Conservation (phyloP, 2,888 invertebrate species). For the Xestia sexstrigata region DNA sequence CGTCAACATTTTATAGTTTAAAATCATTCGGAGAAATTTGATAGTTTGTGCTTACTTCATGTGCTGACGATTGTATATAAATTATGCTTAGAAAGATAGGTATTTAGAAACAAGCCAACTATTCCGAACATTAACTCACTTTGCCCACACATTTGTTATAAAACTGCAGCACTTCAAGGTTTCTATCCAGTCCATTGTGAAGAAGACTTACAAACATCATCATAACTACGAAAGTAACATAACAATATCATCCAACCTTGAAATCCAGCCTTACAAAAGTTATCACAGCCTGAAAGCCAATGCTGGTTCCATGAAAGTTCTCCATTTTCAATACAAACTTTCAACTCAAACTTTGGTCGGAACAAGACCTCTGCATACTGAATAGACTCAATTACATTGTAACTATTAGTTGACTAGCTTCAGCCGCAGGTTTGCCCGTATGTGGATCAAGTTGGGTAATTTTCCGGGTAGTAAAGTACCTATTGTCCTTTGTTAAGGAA, state of each 20-base stretch:
- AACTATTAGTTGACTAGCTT: constrained; percentile 3
- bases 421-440: background rate
- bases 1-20: too few species aligned
- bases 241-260: constrained; percentile 16
- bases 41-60: too few species aligned
- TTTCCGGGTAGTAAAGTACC: background rate
- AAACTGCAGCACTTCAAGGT: background rate
- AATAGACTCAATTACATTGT: constrained; percentile 7
- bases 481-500: constrained; percentile 12
- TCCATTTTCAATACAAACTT: constrained; percentile 49
- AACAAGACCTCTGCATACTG: constrained; percentile 11
- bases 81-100: background rate
- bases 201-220: background rate
- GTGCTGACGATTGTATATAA: background rate
- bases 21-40: too few species aligned
- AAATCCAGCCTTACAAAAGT: constrained; percentile 35
- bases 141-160: background rate
- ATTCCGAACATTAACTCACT: background rate
- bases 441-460: constrained; percentile 16
- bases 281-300: constrained; percentile 42
- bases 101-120: background rate
- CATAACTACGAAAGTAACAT: background rate
- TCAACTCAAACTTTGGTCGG: constrained; percentile 17
- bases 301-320: constrained; percentile 33
- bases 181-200: background rate